Evolutionary conservation across 2,888 invertebrate species (phyloP).

Genomic region (Flexamia atlantica): DNA sequence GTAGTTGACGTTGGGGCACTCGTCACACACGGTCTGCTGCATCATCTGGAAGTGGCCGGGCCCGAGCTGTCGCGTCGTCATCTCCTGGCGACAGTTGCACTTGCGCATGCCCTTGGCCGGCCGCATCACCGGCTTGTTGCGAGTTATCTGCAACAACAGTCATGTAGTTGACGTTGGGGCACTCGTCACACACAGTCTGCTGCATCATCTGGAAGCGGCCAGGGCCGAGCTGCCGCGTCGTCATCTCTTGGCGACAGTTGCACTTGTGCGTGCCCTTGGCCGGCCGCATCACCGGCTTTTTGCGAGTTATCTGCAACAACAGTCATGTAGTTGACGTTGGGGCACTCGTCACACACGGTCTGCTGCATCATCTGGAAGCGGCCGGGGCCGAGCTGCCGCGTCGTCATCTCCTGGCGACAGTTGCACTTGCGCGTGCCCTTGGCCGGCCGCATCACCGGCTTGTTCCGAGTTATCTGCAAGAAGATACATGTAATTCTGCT

Average conservation of each 20-base stretch:
- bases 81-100: constrained; percentile 99
- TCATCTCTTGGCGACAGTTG: constrained; percentile 99
- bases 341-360: constrained; percentile 98
- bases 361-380: constrained; percentile 99
- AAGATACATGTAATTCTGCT: constrained; percentile 80
- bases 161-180: constrained; percentile 94
- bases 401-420: constrained; percentile 99
- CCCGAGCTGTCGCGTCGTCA: constrained; percentile 97
- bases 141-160: constrained; percentile 84
- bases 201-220: constrained; percentile 99
- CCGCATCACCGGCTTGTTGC: constrained; percentile 97
- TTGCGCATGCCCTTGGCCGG: constrained; percentile 96
- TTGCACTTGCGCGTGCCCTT: constrained; percentile 98
- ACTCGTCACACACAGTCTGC: constrained; percentile 98
- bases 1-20: no score
- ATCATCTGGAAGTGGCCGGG: constrained; percentile 99
- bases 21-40: no score
- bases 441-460: constrained; percentile 96
- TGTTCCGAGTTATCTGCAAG: constrained; percentile 95
- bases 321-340: constrained; percentile 89
- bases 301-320: constrained; percentile 89
- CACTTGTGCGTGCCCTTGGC: constrained; percentile 97
- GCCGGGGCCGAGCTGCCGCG: constrained; percentile 96
- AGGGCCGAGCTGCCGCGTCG: constrained; percentile 96
- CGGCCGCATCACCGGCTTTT: constrained; percentile 97